Conservation (phyloP, 2,888 invertebrate genomes). For the Eupsilia transversa region DNA sequence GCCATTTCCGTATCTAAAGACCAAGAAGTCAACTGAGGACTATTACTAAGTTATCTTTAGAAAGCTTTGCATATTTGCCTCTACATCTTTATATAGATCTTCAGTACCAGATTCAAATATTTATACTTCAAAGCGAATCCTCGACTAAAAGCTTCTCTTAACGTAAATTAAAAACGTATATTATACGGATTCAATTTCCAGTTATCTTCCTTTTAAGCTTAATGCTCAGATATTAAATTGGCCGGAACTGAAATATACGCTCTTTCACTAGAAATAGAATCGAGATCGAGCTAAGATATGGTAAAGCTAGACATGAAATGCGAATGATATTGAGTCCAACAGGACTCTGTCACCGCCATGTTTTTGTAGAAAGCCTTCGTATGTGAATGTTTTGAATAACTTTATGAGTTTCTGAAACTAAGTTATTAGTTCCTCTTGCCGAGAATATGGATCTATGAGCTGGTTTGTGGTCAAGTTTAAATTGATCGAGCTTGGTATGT, state of each 20-base stretch:
- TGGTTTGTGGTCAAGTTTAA: constrained; percentile 6
- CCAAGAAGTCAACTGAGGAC: background rate
- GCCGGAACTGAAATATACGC: constrained; percentile 30
- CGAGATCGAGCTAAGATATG: constrained; percentile 45
- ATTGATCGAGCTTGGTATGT: constrained; percentile 8
- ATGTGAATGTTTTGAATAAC: constrained; percentile 19
- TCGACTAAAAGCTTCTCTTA: background rate
- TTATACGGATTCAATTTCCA: constrained; percentile 18
- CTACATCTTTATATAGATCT: background rate
- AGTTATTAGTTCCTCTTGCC: constrained; percentile 17
- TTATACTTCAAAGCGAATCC: constrained; percentile 17
- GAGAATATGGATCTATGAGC: background rate
- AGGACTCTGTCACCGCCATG: constrained; percentile 42
- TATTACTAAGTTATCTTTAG: background rate
- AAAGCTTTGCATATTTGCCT: background rate
- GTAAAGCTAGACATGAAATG: constrained; percentile 36
- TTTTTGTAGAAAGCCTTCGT: constrained; percentile 11
- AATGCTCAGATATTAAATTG: constrained; percentile 27
- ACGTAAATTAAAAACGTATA: constrained; percentile 13
- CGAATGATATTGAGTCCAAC: constrained; percentile 33
- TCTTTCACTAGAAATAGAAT: constrained; percentile 28
- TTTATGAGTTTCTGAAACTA: background rate
- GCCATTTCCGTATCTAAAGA: background rate
- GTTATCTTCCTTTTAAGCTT: constrained; percentile 4
- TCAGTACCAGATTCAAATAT: background rate